A percentile compares a stretch with the other conserved stretches of the same genome.
Conservation (phyloP, 2,113 vertebrate genomes). For the Aldabrachelys gigantea region DNA sequence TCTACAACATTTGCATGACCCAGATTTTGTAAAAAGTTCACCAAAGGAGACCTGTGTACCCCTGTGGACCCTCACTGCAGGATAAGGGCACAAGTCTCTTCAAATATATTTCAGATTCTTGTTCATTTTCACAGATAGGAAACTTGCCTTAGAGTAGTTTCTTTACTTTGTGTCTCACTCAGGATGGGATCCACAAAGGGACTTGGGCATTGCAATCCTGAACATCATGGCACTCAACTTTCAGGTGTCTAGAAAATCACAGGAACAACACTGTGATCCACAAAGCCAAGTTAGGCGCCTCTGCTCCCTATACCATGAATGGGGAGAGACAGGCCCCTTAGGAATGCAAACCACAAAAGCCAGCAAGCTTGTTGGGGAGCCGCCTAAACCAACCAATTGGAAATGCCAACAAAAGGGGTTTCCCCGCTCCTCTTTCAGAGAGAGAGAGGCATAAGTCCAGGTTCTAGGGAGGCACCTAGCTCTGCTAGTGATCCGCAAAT, state of each 20-base stretch:
- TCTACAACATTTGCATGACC: neutral
- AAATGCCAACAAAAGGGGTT: neutral
- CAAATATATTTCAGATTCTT: neutral
- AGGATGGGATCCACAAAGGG: neutral
- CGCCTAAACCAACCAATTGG: neutral
- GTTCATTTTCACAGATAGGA: neutral
- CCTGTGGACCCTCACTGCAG: neutral
- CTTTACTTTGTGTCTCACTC: neutral
- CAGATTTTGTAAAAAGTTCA: neutral
- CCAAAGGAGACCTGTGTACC: neutral
- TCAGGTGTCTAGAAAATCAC: neutral
- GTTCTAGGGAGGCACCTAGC: neutral
- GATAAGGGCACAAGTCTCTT: neutral
- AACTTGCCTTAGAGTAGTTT: neutral
- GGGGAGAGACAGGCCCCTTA: no score
- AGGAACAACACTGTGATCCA: neutral
- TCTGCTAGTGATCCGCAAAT: neutral
- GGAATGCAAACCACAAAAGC: neutral
- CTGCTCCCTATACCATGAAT: neutral
- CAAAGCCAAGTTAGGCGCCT: neutral
- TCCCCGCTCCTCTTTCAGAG: neutral
- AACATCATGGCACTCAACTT: neutral
- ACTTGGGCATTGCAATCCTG: neutral
- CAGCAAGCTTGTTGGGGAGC: neutral
- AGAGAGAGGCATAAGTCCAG: neutral